A percentile compares a stretch with the other conserved stretches of the same genome.
These are phyloP conservation scores for Cyprinodon diabolis DNA, from an alignment of 2,797 vertebrate genomes.

Conservation along the genomic window DNA sequence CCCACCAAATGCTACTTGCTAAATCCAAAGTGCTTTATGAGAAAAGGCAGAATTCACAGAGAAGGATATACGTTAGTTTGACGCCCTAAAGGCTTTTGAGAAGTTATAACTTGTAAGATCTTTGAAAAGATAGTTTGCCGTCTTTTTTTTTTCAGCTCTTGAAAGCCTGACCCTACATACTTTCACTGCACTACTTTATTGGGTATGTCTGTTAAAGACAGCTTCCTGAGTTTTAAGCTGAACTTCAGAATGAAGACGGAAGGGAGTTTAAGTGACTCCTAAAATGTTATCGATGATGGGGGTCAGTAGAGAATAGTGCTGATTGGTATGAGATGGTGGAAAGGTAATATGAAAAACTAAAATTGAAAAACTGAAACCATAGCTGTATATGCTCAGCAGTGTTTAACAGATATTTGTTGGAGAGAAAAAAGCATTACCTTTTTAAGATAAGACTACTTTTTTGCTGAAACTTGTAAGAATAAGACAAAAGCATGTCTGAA, in stretches of 20 bases:
- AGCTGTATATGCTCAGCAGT: neutral
- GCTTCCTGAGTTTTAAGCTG: neutral
- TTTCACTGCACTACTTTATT: constrained; percentile 36
- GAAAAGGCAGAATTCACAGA: constrained; percentile 40
- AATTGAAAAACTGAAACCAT: neutral
- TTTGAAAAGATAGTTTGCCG: constrained; percentile 38
- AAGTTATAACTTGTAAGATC: constrained; percentile 38
- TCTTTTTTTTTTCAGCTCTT: constrained; percentile 12
- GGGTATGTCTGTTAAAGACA: too few species aligned
- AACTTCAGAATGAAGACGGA: neutral
- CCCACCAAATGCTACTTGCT: constrained; percentile 62
- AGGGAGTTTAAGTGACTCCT: neutral
- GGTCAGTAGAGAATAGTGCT: neutral
- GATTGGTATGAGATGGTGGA: neutral
- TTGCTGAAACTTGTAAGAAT: neutral
- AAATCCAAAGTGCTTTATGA: constrained; percentile 40
- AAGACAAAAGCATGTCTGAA: neutral
- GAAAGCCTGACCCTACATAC: constrained; percentile 28
- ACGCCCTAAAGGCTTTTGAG: constrained; percentile 27
- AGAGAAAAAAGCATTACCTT: neutral
- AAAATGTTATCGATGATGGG: neutral
- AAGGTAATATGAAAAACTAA: neutral
- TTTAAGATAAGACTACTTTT: neutral
- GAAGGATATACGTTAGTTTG: constrained; percentile 20
- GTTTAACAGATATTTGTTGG: neutral